Base-by-base conservation (phyloP, 2,888 invertebrate species). In the Toxonevra muliebris region DNA sequence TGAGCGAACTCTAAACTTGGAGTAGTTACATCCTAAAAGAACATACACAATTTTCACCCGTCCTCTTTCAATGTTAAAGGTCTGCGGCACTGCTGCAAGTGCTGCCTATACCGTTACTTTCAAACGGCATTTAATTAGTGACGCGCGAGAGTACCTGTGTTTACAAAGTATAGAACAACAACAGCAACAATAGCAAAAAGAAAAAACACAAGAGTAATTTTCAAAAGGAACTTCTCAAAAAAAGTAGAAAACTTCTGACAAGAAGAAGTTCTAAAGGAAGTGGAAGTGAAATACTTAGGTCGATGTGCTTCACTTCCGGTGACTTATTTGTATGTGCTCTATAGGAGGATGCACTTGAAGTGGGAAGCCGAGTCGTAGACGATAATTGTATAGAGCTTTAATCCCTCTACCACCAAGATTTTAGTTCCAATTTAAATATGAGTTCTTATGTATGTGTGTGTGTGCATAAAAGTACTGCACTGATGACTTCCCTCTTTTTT, bases 51-150 rank as follows among this genome's bases (percentile, higher is more conserved):
- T 30, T 30, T 30, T 4, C 30, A 30, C 7, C 3, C 30, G 30
- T 2, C 30, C 30, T 30, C 30, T 30, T n/a, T 30, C 30, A 7
- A 30, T 30, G 30, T 30, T 30, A 30, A 30, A 13, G 48, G 48
- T 5, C 15, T n/a, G 48, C 48, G 11, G 48, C 48, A 10, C 10
- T 13, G 48, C 48, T n/a, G 48, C 11, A 10, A 48, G 5, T 48
- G 15, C 13, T 1, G 48, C 15, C 48, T 13, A 12, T 15, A 15
- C 48, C 48, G 15, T 13, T 48, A 13, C n/a, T 48, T 48, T 48
- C 61, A 72, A 75, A 72, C 69, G 72, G 68, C 75, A 72, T 76
- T 76, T 74, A 75, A 75, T 76, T 75, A 76, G 75, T 75, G 73
- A 73, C 71, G 74, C 73, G 73, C 72, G 71, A 73, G 68, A 73